Percentiles rank a stretch among this genome's conserved stretches.
These are phyloP conservation scores for Pogonophryne albipinna DNA, from an alignment of 2,797 vertebrate genomes.

Conservation along the genomic window DNA sequence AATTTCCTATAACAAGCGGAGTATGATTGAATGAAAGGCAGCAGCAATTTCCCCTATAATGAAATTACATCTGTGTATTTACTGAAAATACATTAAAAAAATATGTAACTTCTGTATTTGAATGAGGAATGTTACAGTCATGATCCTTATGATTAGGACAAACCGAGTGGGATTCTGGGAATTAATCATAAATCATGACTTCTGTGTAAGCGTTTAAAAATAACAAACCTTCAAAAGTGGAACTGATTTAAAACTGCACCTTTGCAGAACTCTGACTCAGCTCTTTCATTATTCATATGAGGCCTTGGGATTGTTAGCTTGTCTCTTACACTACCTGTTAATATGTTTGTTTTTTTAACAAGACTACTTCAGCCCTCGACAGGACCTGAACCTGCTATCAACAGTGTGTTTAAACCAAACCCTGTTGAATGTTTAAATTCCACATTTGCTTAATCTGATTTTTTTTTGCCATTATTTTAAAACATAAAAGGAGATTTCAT, in stretches of 20 bases:
- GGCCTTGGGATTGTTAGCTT: neutral
- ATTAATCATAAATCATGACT: conserved; percentile 5
- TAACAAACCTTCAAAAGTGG: neutral
- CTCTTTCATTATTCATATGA: neutral
- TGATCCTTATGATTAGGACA: neutral
- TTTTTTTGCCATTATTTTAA: neutral
- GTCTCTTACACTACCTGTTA: neutral
- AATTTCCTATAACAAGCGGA: neutral
- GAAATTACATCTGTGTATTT: neutral
- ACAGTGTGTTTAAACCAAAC: neutral
- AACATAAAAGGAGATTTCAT: neutral
- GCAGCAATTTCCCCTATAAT: neutral
- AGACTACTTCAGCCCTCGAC: neutral
- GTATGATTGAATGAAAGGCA: neutral
- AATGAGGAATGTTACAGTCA: neutral
- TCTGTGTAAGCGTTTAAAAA: neutral
- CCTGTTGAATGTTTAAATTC: neutral
- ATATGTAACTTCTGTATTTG: neutral
- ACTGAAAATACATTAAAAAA: neutral
- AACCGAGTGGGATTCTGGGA: neutral
- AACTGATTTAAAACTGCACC: neutral
- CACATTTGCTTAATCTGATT: neutral
- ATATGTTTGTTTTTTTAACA: neutral
- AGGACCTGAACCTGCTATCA: neutral
- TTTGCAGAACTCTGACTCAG: conserved; percentile 9